A percentile compares a stretch with the other conserved stretches of the same genome.
Evolutionary conservation across 2,113 vertebrate genomes (phyloP).

Genomic region (Pao palembangensis): DNA sequence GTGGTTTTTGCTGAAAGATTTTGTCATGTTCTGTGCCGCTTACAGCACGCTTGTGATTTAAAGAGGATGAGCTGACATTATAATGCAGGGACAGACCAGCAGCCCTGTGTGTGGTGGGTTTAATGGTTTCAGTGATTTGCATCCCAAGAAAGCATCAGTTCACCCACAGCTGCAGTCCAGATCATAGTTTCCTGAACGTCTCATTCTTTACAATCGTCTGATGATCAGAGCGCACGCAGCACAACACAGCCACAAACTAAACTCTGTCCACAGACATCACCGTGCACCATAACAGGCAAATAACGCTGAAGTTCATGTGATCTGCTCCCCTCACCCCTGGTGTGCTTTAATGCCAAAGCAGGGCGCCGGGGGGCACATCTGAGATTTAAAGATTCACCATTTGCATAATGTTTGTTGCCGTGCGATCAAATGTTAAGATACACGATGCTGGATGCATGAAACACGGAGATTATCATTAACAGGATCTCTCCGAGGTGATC

Average conservation of each 20-base stretch:
- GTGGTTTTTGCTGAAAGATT: slow-evolving; percentile 47
- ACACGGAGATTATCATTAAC: slow-evolving; percentile 62
- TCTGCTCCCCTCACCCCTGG: not conserved
- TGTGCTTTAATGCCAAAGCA: slow-evolving; percentile 39
- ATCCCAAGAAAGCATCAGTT: slow-evolving; percentile 12
- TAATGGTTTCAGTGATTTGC: not conserved
- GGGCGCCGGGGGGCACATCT: slow-evolving; percentile 48
- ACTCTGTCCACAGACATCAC: slow-evolving; percentile 8
- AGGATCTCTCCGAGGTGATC: slow-evolving; percentile 37
- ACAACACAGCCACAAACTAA: slow-evolving; percentile 21
- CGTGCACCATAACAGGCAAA: slow-evolving; percentile 29
- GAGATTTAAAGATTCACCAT: slow-evolving; percentile 62
- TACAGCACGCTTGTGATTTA: slow-evolving; percentile 46
- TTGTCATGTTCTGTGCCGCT: slow-evolving; percentile 35
- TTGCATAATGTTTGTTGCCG: slow-evolving; percentile 62
- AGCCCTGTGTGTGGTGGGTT: slow-evolving; percentile 12
- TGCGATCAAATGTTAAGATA: slow-evolving; percentile 47
- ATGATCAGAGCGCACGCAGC: slow-evolving; percentile 6
- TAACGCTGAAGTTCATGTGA: slow-evolving; percentile 17
- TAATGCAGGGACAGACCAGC: slow-evolving; percentile 66
- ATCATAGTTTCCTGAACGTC: slow-evolving; percentile 24
- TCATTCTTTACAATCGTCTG: slow-evolving; percentile 29
- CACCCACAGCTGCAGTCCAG: not conserved
- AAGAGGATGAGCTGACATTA: slow-evolving; percentile 71
- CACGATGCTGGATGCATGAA: slow-evolving; percentile 54